phyloP scores from a whole-genome alignment of 2,888 invertebrate species.

The Protula sp. region DNA sequence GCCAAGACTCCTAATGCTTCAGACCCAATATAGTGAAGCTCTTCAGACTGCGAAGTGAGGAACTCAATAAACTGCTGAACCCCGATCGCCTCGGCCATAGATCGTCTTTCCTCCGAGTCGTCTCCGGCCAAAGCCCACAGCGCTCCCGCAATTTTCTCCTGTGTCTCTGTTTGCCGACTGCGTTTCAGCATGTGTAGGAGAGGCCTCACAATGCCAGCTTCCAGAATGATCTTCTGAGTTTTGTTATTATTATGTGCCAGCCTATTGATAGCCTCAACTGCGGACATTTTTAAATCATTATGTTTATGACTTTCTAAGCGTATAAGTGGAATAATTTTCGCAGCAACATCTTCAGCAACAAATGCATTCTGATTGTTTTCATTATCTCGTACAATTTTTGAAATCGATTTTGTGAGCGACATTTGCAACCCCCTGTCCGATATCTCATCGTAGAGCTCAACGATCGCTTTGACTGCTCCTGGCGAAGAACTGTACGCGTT shows the following conservation, averaged over 20 bases:
- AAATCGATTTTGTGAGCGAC: constrained; percentile 37
- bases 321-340: constrained; percentile 37
- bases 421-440: constrained; percentile 34
- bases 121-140: constrained; percentile 50
- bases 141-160: constrained; percentile 46
- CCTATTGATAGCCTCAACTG: constrained; percentile 43
- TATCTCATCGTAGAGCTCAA: constrained; percentile 35
- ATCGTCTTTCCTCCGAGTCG: constrained; percentile 37
- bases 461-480: constrained; percentile 51
- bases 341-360: constrained; percentile 37
- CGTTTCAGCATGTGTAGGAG: constrained; percentile 45
- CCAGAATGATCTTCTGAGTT: constrained; percentile 39
- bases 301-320: constrained; percentile 24
- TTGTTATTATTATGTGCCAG: constrained; percentile 41
- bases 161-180: constrained; percentile 11
- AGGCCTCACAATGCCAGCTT: constrained; percentile 39
- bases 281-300: constrained; percentile 43
- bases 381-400: constrained; percentile 32
- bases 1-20: constrained; percentile 49
- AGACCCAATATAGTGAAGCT: constrained; percentile 49
- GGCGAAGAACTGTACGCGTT: constrained; percentile 30
- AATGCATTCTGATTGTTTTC: constrained; percentile 40
- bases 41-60: constrained; percentile 40
- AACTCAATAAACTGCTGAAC: constrained; percentile 47
- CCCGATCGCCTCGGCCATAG: constrained; percentile 46